phyloP scores from a whole-genome alignment of 2,888 invertebrate genomes.

The Ochlodes sylvanus region DNA sequence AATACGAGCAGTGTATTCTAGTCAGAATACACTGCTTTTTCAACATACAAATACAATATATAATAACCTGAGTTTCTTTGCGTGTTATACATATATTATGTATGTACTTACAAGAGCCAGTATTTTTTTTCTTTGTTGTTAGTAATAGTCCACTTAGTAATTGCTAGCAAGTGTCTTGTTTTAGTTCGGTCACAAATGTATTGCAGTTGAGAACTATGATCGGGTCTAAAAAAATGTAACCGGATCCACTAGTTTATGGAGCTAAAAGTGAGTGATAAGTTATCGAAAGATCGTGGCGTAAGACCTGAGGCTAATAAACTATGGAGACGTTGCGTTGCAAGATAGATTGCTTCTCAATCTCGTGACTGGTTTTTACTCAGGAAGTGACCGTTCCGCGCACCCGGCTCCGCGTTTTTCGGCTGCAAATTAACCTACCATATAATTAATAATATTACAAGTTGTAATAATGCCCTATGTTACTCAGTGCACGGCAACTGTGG shows the following conservation, averaged over 20 bases:
- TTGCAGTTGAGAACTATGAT: too few relatives aligned
- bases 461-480: background rate
- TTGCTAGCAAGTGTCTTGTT: too few relatives aligned
- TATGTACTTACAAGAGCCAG: too few relatives aligned
- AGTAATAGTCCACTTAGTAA: too few relatives aligned
- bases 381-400: slow-evolving; percentile 46
- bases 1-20: too few relatives aligned
- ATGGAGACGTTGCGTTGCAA: slow-evolving; percentile 42
- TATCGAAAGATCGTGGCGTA: slow-evolving; percentile 21
- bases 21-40: too few relatives aligned
- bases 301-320: slow-evolving; percentile 40
- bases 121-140: too few relatives aligned
- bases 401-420: slow-evolving; percentile 4
- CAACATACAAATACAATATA: too few relatives aligned
- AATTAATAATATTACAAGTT: background rate
- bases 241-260: background rate
- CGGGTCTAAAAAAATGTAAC: too few relatives aligned
- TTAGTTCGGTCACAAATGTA: too few relatives aligned
- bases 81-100: too few relatives aligned
- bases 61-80: too few relatives aligned
- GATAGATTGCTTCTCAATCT: slow-evolving; percentile 43
- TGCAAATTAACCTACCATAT: background rate
- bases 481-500: background rate
- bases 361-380: slow-evolving; percentile 48
- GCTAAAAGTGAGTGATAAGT: slow-evolving; percentile 16